phyloP scores from a whole-genome alignment of 2,888 invertebrate species.

The Agrochola lychnidis region DNA sequence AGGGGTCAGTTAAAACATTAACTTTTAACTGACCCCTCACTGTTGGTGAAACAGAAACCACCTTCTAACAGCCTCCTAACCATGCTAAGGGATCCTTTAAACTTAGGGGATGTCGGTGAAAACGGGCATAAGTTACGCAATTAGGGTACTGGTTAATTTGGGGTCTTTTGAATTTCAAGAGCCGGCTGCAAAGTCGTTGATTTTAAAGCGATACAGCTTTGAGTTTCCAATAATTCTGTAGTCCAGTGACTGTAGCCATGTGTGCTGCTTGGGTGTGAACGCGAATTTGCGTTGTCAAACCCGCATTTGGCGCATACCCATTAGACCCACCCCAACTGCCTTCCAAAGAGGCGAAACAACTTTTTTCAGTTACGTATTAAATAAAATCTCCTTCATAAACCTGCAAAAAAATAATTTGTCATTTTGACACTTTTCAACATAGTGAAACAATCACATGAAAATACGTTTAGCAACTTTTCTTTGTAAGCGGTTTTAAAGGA shows the following conservation, averaged over 20 bases:
- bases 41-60: too few species aligned
- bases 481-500: background rate
- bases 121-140: too few species aligned
- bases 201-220: background rate
- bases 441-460: background rate
- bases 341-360: background rate
- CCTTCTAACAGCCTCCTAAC: too few species aligned
- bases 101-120: too few species aligned
- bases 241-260: background rate
- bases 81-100: too few species aligned
- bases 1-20: too few species aligned
- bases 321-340: too few species aligned
- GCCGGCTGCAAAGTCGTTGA: too few species aligned
- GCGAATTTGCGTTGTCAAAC: background rate
- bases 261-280: background rate
- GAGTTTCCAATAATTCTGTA: background rate
- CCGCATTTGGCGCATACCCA: background rate
- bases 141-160: too few species aligned
- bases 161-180: too few species aligned
- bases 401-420: slow-evolving; percentile 3
- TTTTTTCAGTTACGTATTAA: background rate
- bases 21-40: too few species aligned
- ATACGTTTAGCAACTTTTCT: background rate
- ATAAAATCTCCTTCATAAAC: slow-evolving; percentile 3
- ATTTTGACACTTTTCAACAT: background rate